These are phyloP conservation scores for Diarsia brunnea DNA, from an alignment of 2,888 invertebrate species.

Conservation along the genomic window DNA sequence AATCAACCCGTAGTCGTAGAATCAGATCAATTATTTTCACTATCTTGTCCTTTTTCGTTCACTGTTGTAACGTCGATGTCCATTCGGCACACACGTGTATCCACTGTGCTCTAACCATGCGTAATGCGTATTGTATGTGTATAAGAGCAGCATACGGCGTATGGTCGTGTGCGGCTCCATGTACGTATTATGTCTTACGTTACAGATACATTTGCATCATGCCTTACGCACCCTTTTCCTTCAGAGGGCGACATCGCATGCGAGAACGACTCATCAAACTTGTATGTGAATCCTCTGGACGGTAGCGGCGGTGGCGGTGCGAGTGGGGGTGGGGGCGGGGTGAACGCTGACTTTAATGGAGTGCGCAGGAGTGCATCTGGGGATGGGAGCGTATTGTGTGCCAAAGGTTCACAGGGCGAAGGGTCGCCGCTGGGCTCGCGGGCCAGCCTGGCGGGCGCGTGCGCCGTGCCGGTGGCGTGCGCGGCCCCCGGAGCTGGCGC, in stretches of 20 bases:
- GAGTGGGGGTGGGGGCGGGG: slow-evolving; percentile 78
- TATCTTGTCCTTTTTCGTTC: slow-evolving; percentile 48
- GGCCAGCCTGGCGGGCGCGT: slow-evolving; percentile 83
- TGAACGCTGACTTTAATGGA: slow-evolving; percentile 87
- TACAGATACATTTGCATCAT: slow-evolving; percentile 98
- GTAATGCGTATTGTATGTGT: slow-evolving; percentile 56
- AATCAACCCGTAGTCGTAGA: slow-evolving; percentile 59
- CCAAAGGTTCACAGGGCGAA: slow-evolving; percentile 90
- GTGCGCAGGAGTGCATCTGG: slow-evolving; percentile 96
- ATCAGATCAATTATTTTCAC: slow-evolving; percentile 25
- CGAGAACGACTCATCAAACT: slow-evolving; percentile 94
- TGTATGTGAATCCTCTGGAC: slow-evolving; percentile 97
- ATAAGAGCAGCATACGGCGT: slow-evolving; percentile 68
- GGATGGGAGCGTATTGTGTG: slow-evolving; percentile 93
- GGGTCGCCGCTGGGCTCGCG: slow-evolving; percentile 87
- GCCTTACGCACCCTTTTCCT: slow-evolving; percentile 98
- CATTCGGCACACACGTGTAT: slow-evolving; percentile 54
- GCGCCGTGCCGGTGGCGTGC: slow-evolving; percentile 67
- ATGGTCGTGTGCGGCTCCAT: slow-evolving; percentile 84
- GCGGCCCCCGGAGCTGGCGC: slow-evolving; percentile 68
- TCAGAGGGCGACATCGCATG: slow-evolving; percentile 95
- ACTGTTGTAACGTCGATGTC: slow-evolving; percentile 60
- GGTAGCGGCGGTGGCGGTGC: slow-evolving; percentile 90
- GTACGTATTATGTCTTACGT: slow-evolving; percentile 91
- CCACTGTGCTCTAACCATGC: slow-evolving; percentile 45